Evolutionary conservation across 2,113 vertebrate genomes (phyloP), one percentile per base, ranked within the genome.

Genomic region (Dipodomys ordii): DNA sequence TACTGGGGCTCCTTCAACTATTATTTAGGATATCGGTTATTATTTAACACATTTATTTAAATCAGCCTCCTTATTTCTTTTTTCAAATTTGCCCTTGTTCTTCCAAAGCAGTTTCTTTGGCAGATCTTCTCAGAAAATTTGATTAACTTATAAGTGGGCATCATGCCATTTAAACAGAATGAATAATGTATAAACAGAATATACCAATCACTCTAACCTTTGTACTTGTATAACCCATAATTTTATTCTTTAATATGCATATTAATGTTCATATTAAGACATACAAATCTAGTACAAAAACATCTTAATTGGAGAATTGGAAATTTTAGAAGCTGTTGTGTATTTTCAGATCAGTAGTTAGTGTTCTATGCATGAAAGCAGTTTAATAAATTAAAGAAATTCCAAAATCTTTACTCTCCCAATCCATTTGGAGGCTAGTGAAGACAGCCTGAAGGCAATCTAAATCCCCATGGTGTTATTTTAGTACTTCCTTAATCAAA

Each of bases 1-100:
- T 94, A 96, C 94, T 96, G 95, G 94, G 94, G 97, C 83, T 97
- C 60, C 85, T 88, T 81, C 3, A 46, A 16, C 27, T 46, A 32
- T 8, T 87, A 13, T 25, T 87, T 19, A 92, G 23, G 9, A 0
- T 22, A 83, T 78, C 53, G 46, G 6, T 32, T 83, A 76, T 28
- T 79, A 91, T 90, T 90, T 32, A 88, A 64, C 3, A 53, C 91
- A 49, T 74, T 82, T 72, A 46, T 96, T 35, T 87, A 81, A 72
- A 82, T 81, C 72, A 64, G 4, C 15, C 87, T 93, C 10, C 39
- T 65, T 67, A 57, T 57, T 65, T 88, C 19, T 9, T 18, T 87
- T 27, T 71, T 64, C 6, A 93, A 83, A 68, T 92, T 67, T 90
- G 10, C 44, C 16, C 1, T 28, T 80, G 72, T 46, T 76, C 44